Conservation (phyloP, 2,888 invertebrate genomes). For the Phaonia tiefii region DNA sequence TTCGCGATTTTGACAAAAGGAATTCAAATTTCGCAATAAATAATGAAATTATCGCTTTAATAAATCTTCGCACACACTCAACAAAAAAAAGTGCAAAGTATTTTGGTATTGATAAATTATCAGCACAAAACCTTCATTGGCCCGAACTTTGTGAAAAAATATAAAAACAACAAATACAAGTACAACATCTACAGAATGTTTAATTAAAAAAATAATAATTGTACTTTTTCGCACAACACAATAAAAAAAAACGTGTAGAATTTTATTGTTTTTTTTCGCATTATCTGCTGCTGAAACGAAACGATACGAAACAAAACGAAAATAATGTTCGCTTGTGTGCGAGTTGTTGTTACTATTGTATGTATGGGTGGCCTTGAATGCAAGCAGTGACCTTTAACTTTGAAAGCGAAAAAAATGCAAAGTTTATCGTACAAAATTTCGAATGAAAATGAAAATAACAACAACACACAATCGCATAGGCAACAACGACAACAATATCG, state of each 20-base stretch:
- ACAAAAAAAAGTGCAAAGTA: too few species aligned
- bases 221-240: not conserved
- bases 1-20: too few species aligned
- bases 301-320: not conserved
- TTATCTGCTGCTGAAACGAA: conserved; percentile 7
- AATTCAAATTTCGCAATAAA: too few species aligned
- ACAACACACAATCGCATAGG: not conserved
- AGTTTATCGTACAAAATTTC: conserved; percentile 61
- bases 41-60: too few species aligned
- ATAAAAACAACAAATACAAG: not conserved
- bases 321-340: conserved; percentile 21
- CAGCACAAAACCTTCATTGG: not conserved
- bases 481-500: conserved; percentile 34
- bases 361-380: conserved; percentile 77
- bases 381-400: conserved; percentile 79
- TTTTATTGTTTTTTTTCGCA: conserved; percentile 27
- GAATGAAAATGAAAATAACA: conserved; percentile 25
- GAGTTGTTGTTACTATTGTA: conserved; percentile 48
- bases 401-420: conserved; percentile 65
- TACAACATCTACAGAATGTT: conserved; percentile 2
- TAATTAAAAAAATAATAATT: conserved; percentile 3
- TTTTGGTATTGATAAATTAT: too few species aligned
- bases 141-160: not conserved
- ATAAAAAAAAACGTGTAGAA: conserved; percentile 10
- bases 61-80: too few species aligned